Evolutionary conservation across 1,140 invertebrate genomes (phyloP), one percentile per base, ranked within the genome.

Genomic region (Zaprionus inermis): DNA sequence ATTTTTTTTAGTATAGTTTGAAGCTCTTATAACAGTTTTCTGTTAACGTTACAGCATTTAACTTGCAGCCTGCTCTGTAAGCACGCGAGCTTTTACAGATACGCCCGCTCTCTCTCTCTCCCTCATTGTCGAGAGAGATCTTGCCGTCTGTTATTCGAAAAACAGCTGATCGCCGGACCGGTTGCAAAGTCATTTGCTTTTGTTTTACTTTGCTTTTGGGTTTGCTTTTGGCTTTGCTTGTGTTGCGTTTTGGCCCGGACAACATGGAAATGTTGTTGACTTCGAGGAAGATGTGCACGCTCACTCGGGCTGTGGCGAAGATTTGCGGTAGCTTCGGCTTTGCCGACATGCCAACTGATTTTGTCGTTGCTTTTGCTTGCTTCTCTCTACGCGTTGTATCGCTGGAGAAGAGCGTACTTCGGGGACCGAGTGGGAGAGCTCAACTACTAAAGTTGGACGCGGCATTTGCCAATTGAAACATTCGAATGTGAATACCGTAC

Each of bases 401-500:
- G 81, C 72, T 65, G 66, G 57, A 63, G 58, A 68, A 60, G 61
- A 64, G 36, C 57, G 51, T 18, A 64, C 78, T 77, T 86, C 75
- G 63, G 77, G 58, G 66, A 73, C 58, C 64, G 63, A 73, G 46
- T 69, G 64, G 60, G 65, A 76, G 64, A 52, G 77, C 77, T 79
- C 69, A 88, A 77, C 80, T 91, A 91, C 83, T 91, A 91, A 91
- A 91, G 89, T 83, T 91, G 81, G 89, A 86, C 69, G 81, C 90
- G 81, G 78, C 84, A 79, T 89, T 89, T 91, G 89, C 81, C 89
- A 91, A 91, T 85, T 82, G 89, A 91, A 91, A 83, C 90, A 91
- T 91, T 91, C 90, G 91, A 90, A 91, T 91, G 86, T 91, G 91
- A 91, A 86, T 91, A 90, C 81, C 90, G 90, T 85, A 88, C 90